Conservation (phyloP, 2,888 invertebrate species). For the Eupithecia subfuscata region DNA sequence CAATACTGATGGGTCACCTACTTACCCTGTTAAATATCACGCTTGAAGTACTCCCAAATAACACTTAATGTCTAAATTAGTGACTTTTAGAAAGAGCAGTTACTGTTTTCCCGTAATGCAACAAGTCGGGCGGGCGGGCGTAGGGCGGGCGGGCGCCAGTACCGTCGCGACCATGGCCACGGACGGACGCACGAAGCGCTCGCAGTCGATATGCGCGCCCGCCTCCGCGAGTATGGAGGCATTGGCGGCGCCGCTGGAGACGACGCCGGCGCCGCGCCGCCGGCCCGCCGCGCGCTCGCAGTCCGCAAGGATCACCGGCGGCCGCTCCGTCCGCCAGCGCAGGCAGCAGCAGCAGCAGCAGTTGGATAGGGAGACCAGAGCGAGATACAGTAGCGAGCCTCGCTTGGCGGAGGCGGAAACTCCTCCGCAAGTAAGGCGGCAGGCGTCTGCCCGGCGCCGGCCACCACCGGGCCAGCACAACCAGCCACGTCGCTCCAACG, state of each 20-base stretch:
- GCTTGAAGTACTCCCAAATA: conserved; percentile 7
- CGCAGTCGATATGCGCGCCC: conserved; percentile 90
- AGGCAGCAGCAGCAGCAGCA: conserved; percentile 78
- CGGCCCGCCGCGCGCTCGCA: conserved; percentile 90
- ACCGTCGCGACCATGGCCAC: conserved; percentile 85
- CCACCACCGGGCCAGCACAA: conserved; percentile 76
- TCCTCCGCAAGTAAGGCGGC: conserved; percentile 86
- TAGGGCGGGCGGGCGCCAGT: conserved; percentile 64
- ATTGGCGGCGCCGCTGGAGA: conserved; percentile 81
- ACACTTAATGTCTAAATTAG: conserved; percentile 48
- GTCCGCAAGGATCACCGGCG: conserved; percentile 88
- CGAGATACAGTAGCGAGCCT: conserved; percentile 87
- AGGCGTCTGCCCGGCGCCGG: conserved; percentile 85
- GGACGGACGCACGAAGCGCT: conserved; percentile 87
- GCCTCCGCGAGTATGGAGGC: conserved; percentile 88
- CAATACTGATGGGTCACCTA: not conserved
- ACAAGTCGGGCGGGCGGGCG: conserved; percentile 66
- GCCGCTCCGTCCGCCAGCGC: conserved; percentile 82
- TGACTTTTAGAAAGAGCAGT: conserved; percentile 68
- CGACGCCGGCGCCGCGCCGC: conserved; percentile 84
- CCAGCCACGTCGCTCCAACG: conserved; percentile 86
- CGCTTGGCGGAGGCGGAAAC: conserved; percentile 87
- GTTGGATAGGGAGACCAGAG: conserved; percentile 80
- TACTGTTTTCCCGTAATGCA: conserved; percentile 60
- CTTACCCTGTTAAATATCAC: not conserved